Percentiles rank a stretch among this genome's conserved stretches.
Evolutionary conservation across 1,140 invertebrate genomes (phyloP).

Genomic region (Solen grandis): DNA sequence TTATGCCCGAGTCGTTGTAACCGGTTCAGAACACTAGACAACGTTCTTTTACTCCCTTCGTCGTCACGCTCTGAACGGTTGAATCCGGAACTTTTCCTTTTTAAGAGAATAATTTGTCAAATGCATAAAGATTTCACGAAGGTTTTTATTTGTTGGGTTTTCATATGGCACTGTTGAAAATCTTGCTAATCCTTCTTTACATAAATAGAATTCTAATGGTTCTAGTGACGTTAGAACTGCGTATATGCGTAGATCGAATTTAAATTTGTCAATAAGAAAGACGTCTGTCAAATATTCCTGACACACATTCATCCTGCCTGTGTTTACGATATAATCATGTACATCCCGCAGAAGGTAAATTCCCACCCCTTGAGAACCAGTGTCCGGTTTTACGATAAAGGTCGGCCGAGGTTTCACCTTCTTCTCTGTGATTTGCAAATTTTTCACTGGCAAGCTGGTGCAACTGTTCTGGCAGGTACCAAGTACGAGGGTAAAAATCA

Average conservation of each 20-base stretch:
- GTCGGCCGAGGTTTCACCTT: constrained; percentile 74
- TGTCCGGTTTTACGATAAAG: constrained; percentile 83
- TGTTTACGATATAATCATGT: constrained; percentile 72
- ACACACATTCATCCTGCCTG: constrained; percentile 74
- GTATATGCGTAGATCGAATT: constrained; percentile 83
- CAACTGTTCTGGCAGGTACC: constrained; percentile 82
- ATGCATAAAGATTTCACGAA: constrained; percentile 82
- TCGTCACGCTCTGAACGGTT: constrained; percentile 80
- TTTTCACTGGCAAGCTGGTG: constrained; percentile 76
- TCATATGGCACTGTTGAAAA: constrained; percentile 82
- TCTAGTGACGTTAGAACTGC: constrained; percentile 81
- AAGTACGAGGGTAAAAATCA: constrained; percentile 82
- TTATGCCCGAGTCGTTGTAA: constrained; percentile 79
- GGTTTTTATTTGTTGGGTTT: constrained; percentile 77
- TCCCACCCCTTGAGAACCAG: constrained; percentile 82
- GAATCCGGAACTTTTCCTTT: constrained; percentile 81
- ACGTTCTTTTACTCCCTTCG: constrained; percentile 82
- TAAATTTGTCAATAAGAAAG: constrained; percentile 81
- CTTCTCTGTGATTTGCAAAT: constrained; percentile 60
- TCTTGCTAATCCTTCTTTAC: constrained; percentile 81
- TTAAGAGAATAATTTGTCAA: constrained; percentile 83
- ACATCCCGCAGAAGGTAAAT: constrained; percentile 82
- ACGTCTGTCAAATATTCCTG: constrained; percentile 82
- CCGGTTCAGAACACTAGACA: constrained; percentile 81
- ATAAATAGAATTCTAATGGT: constrained; percentile 82